Conservation (phyloP, 2,797 vertebrate species). For the Numenius phaeopus region DNA sequence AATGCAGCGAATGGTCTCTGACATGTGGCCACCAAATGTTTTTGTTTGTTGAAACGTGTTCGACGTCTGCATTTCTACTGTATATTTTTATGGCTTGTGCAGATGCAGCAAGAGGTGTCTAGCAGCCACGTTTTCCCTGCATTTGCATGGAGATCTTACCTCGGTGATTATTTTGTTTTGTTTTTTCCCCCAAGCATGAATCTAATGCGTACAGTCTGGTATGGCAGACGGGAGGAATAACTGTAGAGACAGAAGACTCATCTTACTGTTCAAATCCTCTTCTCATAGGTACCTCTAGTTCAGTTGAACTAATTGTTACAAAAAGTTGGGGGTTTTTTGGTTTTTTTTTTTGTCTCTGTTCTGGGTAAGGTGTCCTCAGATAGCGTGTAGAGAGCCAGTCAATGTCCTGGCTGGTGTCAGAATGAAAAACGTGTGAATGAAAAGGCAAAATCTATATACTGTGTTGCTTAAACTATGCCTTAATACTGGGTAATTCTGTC, state of each 20-base stretch:
- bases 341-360: background rate
- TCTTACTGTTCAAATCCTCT: background rate
- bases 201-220: conserved; percentile 23
- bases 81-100: conserved; percentile 64
- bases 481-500: conserved; percentile 48
- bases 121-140: background rate
- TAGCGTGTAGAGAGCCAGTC: background rate
- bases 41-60: conserved; percentile 27
- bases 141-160: conserved; percentile 43
- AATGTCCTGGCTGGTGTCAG: background rate
- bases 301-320: background rate
- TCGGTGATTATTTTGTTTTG: conserved; percentile 9
- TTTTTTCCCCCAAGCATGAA: conserved; percentile 11
- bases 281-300: background rate
- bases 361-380: background rate
- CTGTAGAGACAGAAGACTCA: background rate
- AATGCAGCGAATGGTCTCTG: background rate
- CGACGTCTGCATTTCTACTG: background rate
- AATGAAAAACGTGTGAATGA: conserved; percentile 18
- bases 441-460: background rate
- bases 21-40: conserved; percentile 72
- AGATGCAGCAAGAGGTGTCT: conserved; percentile 25
- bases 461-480: conserved; percentile 5
- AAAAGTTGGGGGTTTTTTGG: background rate
- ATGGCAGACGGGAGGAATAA: background rate